phyloP scores from a whole-genome alignment of 2,113 vertebrate species.

The Callipepla californica region DNA sequence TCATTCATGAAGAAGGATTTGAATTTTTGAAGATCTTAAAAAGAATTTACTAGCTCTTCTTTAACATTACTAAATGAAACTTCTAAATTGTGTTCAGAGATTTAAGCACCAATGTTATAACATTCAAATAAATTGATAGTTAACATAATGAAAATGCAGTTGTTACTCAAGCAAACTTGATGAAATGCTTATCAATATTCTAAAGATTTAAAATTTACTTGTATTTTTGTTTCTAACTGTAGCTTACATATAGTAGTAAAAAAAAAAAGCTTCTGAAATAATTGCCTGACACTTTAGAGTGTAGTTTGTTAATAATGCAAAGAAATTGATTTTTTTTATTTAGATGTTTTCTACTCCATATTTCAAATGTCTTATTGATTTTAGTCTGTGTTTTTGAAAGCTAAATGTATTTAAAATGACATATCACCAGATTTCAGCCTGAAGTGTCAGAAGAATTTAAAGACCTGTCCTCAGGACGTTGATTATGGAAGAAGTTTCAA shows the following conservation, averaged over 20 bases:
- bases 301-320: background rate
- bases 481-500: background rate
- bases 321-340: background rate
- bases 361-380: background rate
- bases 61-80: background rate
- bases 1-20: background rate
- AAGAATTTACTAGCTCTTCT: background rate
- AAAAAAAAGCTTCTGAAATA: background rate
- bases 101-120: background rate
- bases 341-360: background rate
- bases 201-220: background rate
- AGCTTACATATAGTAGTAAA: background rate
- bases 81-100: background rate
- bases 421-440: background rate
- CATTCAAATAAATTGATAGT: background rate
- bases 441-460: background rate
- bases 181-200: background rate
- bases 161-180: background rate
- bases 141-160: background rate
- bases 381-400: background rate
- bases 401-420: background rate
- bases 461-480: background rate
- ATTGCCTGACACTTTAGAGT: background rate
- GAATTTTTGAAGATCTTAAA: background rate
- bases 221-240: background rate